Evolutionary conservation across 2,113 vertebrate genomes (phyloP), one percentile per base, ranked within the genome.

Genomic region (Junco hyemalis): DNA sequence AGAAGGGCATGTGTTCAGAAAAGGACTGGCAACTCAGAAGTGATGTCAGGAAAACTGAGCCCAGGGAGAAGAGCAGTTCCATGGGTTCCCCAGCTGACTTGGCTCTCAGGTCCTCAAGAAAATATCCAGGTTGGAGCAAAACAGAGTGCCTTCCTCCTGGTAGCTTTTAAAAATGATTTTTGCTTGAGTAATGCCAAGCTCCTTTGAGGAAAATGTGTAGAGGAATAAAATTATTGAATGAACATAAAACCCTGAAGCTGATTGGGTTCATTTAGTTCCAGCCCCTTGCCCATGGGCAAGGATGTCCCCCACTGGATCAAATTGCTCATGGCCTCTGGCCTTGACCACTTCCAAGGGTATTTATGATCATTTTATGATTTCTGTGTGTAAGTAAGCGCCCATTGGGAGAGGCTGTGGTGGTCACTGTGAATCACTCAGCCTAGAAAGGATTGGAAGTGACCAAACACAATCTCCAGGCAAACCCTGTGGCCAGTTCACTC

Each of bases 381-480:
- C 15, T 42, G 20, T 40, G 25, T n/a, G 23, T 85, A 29, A 61
- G 19, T 59, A 53, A 35, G 21, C 9, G 23, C 10, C 19, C 26
- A 0, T 5, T 59, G 33, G 33, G n/a, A 42, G 22, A 81, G 33
- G 9, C 6, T 50, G 21, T 23, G n/a, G 14, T 35, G 20, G 21
- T 63, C 50, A 28, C 38, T 0, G 0, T 42, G 51, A 56, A 29
- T 50, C 47, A 56, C 12, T n/a, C 28, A 8, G 22, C 29, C 28
- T 69, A 29, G 56, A 40, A 78, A 33, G 33, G 18, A 33, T 57
- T 74, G 21, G n/a, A 82, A 68, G 9, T 31, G 42, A 76, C 45
- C 17, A 70, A 68, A 54, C 22, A 21, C 13, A 50, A 31, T 40
- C 28, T 53, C 3, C 1, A 56, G 56, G 57, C 53, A 90, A 38